Evolutionary conservation across 2,888 invertebrate species (phyloP), one percentile per base, ranked within the genome.

Genomic region (Punctoribates punctum): DNA sequence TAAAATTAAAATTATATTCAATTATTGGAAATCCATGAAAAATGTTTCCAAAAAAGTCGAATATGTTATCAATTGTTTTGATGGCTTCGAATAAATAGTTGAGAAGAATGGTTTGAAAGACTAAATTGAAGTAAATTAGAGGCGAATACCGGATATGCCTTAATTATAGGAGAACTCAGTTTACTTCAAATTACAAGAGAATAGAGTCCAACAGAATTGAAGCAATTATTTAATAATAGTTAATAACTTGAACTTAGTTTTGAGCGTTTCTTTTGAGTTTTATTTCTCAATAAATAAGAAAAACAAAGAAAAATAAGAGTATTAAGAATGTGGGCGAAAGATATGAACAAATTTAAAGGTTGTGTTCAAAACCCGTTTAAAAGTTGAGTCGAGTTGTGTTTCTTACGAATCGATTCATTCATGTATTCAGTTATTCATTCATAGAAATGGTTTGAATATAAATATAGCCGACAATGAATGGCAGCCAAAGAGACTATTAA

Each of bases 321-420:
- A 42, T 20, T 34, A 13, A 20, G 34, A 34, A 65, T 65, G 38
- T 65, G 65, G 34, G 38, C 38, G 34, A 3, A 34, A 67, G 20
- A 67, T 67, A 67, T 67, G 20, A 34, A 67, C 20, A 34, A 67
- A 67, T 38, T 34, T 67, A 29, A 42, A 67, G 42, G 42, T 67
- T 67, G 38, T 67, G 34, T 67, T 67, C 1, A 60, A 67, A 67
- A 67, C 67, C 67, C 67, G 67, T 67, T 67, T 67, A 42, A 42
- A 42, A 42, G 42, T 67, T 57, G 5, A 9, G 9, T 57, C n/a
- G 17, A 67, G 67, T 23, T 29, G 34, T 67, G 29, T 67, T 67
- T 67, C 38, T 5, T 67, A 67, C 67, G n/a, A 67, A 67, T 42
- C 34, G 34, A 67, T 67, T 67, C 67, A 67, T 67, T 38, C 42